Conservation (phyloP, 2,797 vertebrate species). For the Ctenopoma multispine region DNA sequence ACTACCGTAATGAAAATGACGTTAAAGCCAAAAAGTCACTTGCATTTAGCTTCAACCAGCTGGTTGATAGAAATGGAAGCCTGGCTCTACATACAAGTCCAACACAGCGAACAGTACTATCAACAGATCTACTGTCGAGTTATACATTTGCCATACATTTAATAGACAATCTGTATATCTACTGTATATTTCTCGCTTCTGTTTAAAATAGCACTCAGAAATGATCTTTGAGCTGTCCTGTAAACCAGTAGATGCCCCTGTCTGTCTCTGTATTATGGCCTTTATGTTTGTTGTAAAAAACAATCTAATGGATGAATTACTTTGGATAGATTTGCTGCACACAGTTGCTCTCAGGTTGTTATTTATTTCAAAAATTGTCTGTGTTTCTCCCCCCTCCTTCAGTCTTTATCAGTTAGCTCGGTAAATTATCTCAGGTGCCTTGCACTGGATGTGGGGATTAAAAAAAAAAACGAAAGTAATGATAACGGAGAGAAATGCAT, state of each 20-base stretch:
- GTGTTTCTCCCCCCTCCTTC: slow-evolving; percentile 28
- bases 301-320: not conserved
- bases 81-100: slow-evolving; percentile 1
- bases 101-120: not conserved
- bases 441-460: slow-evolving; percentile 29
- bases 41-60: slow-evolving; percentile 7
- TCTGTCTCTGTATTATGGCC: not conserved
- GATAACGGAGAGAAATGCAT: slow-evolving; percentile 46
- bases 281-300: not conserved
- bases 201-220: not conserved
- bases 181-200: not conserved
- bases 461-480: slow-evolving; percentile 18
- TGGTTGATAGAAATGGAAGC: slow-evolving; percentile 16
- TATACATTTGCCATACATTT: not conserved
- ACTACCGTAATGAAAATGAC: slow-evolving; percentile 51
- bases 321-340: not conserved
- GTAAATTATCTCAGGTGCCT: slow-evolving; percentile 39
- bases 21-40: slow-evolving; percentile 39
- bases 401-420: slow-evolving; percentile 59
- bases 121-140: not conserved
- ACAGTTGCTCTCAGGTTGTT: not conserved
- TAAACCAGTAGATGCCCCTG: not conserved
- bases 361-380: slow-evolving; percentile 14
- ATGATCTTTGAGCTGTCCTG: not conserved
- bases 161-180: too few species aligned